Evolutionary conservation across 2,888 invertebrate species (phyloP), one percentile per base, ranked within the genome.

Genomic region (Conops quadrifasciatus): DNA sequence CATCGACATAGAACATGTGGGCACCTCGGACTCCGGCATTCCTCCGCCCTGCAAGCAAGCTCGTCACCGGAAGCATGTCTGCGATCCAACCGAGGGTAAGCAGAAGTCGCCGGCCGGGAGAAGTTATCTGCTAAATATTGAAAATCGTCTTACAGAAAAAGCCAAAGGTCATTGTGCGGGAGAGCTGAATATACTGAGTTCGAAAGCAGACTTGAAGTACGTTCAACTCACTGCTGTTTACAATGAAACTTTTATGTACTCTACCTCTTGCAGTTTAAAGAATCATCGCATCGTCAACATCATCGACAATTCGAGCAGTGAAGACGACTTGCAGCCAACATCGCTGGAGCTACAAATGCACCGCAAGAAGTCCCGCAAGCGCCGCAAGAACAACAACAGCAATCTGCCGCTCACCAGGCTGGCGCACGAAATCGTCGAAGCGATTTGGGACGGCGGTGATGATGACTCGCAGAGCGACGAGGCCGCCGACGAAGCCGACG

Each of bases 381-480:
- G 86, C 9, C 81, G 86, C 13, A 85, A 86, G 47, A 83, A 83
- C 51, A 80, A 78, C 49, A 83, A 83, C 51, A 80, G 78, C 51
- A 84, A 79, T 72, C 76, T 84, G 30, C 84, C 83, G 21, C 71
- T 83, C 43, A 81, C 79, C 11, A 77, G 84, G 28, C 74, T 85
- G 53, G 84, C 88, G 0, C 89, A 88, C 73, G 86, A 87, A 74
- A 78, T 87, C 15, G 90, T 90, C 0, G 89, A 89, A 79, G 89
- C 90, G 0, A 89, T 90, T 26, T 90, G 90, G 59, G 90, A 90
- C 71, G 84, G 82, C 1, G 90, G 89, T 1, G 90, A 90, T 72
- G 84, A 83, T 53, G 89, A 89, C 0, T 89, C 89, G 0, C 88
- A 88, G 53, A 89, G 89, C 76, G 89, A 89, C 73, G 87, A 87